phyloP scores from a whole-genome alignment of 35 echinoderm and acorn worm genomes.

The Patiria miniata region DNA sequence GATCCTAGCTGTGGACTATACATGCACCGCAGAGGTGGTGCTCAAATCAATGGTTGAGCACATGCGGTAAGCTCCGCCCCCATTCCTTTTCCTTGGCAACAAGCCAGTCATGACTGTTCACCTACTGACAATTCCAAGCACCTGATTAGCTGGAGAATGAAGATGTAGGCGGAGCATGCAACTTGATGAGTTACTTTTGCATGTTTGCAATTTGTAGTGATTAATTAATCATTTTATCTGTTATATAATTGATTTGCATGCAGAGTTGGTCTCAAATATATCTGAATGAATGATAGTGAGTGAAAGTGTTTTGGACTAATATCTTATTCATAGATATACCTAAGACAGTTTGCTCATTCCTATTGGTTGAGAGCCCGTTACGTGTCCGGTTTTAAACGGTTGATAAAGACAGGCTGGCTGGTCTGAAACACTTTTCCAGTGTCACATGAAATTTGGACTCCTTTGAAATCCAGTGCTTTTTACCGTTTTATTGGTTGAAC shows the following conservation, averaged over 20 bases:
- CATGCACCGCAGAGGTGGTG: slow-evolving; percentile 85
- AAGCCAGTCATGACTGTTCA: neutral
- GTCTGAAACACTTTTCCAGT: no score
- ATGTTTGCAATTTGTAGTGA: neutral
- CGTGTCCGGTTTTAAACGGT: no score
- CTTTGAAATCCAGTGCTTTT: no score
- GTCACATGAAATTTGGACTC: no score
- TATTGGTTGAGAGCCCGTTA: no score
- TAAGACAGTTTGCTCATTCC: no score
- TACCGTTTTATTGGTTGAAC: no score
- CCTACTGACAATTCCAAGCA: neutral
- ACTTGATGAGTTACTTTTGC: neutral
- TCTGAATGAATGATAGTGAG: no score
- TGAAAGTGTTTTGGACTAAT: no score
- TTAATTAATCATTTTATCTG: neutral
- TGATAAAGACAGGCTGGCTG: no score
- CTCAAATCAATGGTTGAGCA: slow-evolving; percentile 81
- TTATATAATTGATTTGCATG: neutral
- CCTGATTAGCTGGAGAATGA: slow-evolving; percentile 20
- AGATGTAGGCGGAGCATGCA: neutral
- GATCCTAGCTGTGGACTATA: slow-evolving; percentile 95
- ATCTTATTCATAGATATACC: no score
- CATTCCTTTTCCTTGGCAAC: neutral
- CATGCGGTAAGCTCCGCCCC: slow-evolving; percentile 17
- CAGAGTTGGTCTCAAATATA: no score